Conservation (phyloP, 2,888 invertebrate genomes). For the Thysanoteuthis rhombus region DNA sequence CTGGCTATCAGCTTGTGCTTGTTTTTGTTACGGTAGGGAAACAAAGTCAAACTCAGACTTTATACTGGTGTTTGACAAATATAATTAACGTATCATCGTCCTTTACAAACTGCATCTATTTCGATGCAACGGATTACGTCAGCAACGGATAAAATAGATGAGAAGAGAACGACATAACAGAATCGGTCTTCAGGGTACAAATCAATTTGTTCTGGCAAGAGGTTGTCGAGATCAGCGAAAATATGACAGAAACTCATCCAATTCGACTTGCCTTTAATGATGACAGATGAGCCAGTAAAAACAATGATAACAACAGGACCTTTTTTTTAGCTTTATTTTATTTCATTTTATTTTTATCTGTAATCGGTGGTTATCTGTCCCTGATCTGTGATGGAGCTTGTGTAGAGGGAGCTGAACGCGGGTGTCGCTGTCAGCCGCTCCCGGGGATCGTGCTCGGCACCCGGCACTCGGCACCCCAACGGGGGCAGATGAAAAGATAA, state of each 20-base stretch:
- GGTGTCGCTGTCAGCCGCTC: not conserved
- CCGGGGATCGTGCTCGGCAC: not conserved
- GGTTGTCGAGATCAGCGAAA: not conserved
- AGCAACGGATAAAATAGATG: not conserved
- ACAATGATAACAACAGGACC: not conserved
- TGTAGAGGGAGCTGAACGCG: not conserved
- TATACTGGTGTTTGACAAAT: no score
- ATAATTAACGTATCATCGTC: no score
- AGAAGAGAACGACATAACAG: not conserved
- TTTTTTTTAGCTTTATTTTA: no score
- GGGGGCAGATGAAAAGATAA: not conserved
- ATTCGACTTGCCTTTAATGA: not conserved
- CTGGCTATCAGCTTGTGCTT: no score
- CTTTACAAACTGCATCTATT: no score
- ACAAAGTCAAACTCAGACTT: no score
- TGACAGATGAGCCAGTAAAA: not conserved
- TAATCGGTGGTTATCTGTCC: not conserved
- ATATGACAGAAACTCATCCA: not conserved
- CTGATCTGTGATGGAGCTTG: not conserved
- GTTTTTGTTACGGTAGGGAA: no score
- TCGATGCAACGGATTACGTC: not conserved
- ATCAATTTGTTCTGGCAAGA: not conserved
- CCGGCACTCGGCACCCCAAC: not conserved
- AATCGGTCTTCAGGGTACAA: not conserved
- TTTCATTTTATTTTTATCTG: not conserved